A percentile compares a stretch with the other conserved stretches of the same genome.
Conservation (phyloP, 2,113 vertebrate genomes). For the Oreochromis tanganicae region DNA sequence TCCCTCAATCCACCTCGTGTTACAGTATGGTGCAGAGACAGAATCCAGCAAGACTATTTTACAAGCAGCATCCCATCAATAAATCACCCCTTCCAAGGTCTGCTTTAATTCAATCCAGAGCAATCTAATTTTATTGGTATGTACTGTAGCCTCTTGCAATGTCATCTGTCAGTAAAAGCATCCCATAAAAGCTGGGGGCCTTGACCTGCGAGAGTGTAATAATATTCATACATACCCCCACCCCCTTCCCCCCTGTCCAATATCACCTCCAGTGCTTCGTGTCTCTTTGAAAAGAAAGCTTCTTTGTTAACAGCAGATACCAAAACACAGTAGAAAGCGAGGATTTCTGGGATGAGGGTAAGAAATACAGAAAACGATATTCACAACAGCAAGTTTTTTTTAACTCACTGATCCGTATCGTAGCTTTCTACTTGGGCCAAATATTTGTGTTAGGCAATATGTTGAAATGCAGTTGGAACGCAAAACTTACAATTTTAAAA, state of each 20-base stretch:
- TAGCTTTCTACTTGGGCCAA: not conserved
- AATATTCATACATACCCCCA: slow-evolving; percentile 2
- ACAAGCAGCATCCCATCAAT: slow-evolving; percentile 44
- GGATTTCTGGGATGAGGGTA: not conserved
- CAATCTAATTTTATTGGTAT: slow-evolving; percentile 66
- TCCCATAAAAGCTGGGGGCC: slow-evolving; percentile 55
- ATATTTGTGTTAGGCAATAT: not conserved
- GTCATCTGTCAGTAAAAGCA: slow-evolving; percentile 61
- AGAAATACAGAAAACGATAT: not conserved
- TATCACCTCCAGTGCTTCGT: not conserved
- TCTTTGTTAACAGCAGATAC: not conserved
- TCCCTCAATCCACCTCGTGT: not conserved
- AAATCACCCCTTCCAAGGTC: slow-evolving; percentile 62
- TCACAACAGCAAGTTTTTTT: not conserved
- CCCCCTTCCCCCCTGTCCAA: not conserved
- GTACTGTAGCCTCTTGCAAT: slow-evolving; percentile 58
- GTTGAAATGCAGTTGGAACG: not conserved
- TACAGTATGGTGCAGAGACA: not conserved
- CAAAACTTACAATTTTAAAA: not conserved
- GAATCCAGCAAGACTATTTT: slow-evolving; percentile 36
- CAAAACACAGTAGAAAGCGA: not conserved
- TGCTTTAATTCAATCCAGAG: slow-evolving; percentile 62
- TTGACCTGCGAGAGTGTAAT: slow-evolving; percentile 48
- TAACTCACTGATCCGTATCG: not conserved
- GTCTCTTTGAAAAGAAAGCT: not conserved